phyloP scores from a whole-genome alignment of 2,797 vertebrate species.

The Ptychadena robeensis region DNA sequence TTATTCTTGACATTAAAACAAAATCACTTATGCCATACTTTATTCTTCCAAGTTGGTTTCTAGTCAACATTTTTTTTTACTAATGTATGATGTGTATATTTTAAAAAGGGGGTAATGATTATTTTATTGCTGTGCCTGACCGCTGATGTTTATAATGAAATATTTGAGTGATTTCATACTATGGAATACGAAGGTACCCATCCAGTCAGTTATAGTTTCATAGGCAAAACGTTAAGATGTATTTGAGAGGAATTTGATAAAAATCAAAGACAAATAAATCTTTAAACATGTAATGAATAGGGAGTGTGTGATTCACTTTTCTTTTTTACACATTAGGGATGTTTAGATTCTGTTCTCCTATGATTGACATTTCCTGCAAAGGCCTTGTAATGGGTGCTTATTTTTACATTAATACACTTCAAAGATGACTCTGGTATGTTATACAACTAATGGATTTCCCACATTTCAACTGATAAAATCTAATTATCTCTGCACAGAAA shows the following conservation, averaged over 20 bases:
- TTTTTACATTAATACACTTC: slow-evolving; percentile 43
- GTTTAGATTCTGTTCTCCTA: slow-evolving; percentile 33
- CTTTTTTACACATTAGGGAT: slow-evolving; percentile 40
- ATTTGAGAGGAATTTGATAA: slow-evolving; percentile 42
- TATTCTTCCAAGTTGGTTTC: not conserved
- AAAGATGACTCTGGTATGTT: not conserved
- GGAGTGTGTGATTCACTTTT: slow-evolving; percentile 39
- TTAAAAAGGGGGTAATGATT: slow-evolving; percentile 32
- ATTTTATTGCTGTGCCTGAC: slow-evolving; percentile 40
- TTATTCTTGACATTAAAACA: not conserved
- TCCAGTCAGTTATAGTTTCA: slow-evolving; percentile 38
- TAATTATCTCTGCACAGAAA: not conserved
- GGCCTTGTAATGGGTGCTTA: slow-evolving; percentile 20
- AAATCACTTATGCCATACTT: not conserved
- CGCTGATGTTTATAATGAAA: slow-evolving; percentile 39
- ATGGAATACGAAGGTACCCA: slow-evolving; percentile 15
- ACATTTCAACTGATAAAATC: not conserved
- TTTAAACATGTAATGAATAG: slow-evolving; percentile 32
- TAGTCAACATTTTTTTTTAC: slow-evolving; percentile 5
- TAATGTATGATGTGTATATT: slow-evolving; percentile 40
- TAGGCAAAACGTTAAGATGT: slow-evolving; percentile 21
- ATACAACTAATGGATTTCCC: not conserved
- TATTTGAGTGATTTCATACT: slow-evolving; percentile 39
- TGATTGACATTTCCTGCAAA: slow-evolving; percentile 43
- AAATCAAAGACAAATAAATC: slow-evolving; percentile 55